Evolutionary conservation across 1,140 invertebrate species (phyloP), one percentile per base, ranked within the genome.

Genomic region (Anagrus nilaparvatae): DNA sequence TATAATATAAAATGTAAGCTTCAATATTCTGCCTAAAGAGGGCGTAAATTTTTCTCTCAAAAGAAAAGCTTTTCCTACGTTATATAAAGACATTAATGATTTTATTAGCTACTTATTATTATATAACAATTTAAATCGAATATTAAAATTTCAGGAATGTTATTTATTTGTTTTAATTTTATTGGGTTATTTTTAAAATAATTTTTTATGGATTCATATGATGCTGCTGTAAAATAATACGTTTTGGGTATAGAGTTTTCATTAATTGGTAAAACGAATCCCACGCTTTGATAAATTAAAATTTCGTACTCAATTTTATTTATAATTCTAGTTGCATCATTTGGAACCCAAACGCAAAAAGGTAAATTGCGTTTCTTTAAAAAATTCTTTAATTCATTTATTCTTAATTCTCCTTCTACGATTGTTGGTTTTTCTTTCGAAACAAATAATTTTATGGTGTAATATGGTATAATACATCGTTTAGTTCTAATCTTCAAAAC

Each of bases 231-330:
- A 41, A 39, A 53, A 35, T 19, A 31, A 32, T 29, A 18, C 12
- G 39, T 31, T 21, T 42, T 27, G 8, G 49, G 46, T 27, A 46
- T 38, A 9, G 44, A 40, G 13, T 49, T 38, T 20, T 38, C 32
- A 32, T 47, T 20, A 3, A 50, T 40, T 14, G 46, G 41, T 33
- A 51, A 44, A 12, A 54, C 44, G 16, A 50, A 44, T n/a, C 52
- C 50, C 10, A 54, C 37, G 9, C 51, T 20, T 45, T 49, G 47
- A 40, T 54, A 50, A 0, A 33, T 35, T 1, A 29, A 17, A n/a
- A 20, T 5, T 33, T 54, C 48, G 28, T 54, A 54, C 20, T 54
- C 43, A 19, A 51, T 30, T 30, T 25, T 8, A 17, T 38, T 36
- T n/a, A 48, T 47, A 9, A 44, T 51, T 2, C 39, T 14, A 10